These are phyloP conservation scores for Drosophila basisetae DNA, from an alignment of 2,888 invertebrate species.

Conservation along the genomic window DNA sequence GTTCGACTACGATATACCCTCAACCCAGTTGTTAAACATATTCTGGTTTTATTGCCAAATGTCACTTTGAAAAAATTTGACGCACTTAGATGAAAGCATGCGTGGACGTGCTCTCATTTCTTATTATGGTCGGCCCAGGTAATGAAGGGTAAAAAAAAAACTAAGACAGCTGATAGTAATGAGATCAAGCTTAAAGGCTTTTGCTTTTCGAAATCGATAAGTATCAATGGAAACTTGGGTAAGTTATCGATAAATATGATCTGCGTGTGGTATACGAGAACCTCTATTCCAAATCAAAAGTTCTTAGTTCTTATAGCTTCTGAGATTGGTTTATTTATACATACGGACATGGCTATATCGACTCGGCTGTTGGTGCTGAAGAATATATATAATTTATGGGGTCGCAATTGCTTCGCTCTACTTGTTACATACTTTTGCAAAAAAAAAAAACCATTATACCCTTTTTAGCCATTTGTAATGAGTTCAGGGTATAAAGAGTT, in stretches of 20 bases:
- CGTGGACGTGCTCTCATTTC: not conserved
- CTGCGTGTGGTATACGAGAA: not conserved
- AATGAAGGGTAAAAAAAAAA: not conserved
- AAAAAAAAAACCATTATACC: not conserved
- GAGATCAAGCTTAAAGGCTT: not conserved
- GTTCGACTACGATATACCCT: conserved; percentile 5
- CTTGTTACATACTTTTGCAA: not conserved
- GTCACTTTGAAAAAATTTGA: not conserved
- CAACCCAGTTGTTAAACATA: not conserved
- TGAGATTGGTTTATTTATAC: not conserved
- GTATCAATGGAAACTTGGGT: not conserved
- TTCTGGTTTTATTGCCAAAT: not conserved
- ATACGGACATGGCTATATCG: not conserved
- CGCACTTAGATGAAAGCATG: not conserved
- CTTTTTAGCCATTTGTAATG: not conserved
- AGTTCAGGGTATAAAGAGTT: not conserved
- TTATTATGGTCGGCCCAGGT: not conserved
- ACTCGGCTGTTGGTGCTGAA: not conserved
- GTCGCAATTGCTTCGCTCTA: not conserved
- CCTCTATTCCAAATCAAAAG: not conserved
- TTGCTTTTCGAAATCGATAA: not conserved
- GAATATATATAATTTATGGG: not conserved
- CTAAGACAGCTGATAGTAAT: not conserved
- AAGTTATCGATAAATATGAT: not conserved
- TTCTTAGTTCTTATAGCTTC: not conserved